A percentile compares a stretch with the other conserved stretches of the same genome.
Evolutionary conservation across 2,888 invertebrate species (phyloP).

Genomic region (Polymixis lichenea): DNA sequence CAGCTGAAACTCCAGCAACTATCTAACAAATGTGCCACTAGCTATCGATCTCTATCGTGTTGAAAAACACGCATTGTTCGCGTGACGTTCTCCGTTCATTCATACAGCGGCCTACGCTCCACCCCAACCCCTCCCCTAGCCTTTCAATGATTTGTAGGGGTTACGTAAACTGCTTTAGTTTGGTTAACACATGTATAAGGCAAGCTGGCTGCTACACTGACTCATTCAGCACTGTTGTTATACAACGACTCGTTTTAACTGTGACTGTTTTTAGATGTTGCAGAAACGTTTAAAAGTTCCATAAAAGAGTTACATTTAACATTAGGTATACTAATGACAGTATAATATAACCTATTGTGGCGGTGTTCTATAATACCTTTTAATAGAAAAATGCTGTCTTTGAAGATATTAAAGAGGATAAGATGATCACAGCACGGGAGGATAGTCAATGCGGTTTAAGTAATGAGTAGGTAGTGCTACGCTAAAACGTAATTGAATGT

Average conservation of each 20-base stretch:
- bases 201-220: conserved; percentile 39
- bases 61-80: conserved; percentile 54
- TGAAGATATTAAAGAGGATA: not conserved
- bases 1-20: not conserved
- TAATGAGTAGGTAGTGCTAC: not conserved
- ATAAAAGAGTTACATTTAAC: not conserved
- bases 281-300: not conserved
- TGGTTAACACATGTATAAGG: conserved; percentile 50
- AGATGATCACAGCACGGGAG: not conserved
- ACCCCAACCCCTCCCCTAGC: conserved; percentile 55
- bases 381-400: not conserved
- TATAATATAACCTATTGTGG: not conserved
- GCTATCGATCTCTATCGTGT: conserved; percentile 58
- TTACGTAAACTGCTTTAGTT: conserved; percentile 64
- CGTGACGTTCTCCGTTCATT: conserved; percentile 75
- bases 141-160: conserved; percentile 63
- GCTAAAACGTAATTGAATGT: not conserved
- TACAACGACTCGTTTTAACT: conserved; percentile 17
- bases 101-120: conserved; percentile 69
- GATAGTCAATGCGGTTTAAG: not conserved
- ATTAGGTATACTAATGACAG: too few relatives aligned
- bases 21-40: conserved; percentile 29
- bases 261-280: conserved; percentile 5
- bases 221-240: conserved; percentile 47
- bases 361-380: not conserved